These are phyloP conservation scores for Theristicus caerulescens DNA, from an alignment of 2,113 vertebrate species.

Conservation along the genomic window DNA sequence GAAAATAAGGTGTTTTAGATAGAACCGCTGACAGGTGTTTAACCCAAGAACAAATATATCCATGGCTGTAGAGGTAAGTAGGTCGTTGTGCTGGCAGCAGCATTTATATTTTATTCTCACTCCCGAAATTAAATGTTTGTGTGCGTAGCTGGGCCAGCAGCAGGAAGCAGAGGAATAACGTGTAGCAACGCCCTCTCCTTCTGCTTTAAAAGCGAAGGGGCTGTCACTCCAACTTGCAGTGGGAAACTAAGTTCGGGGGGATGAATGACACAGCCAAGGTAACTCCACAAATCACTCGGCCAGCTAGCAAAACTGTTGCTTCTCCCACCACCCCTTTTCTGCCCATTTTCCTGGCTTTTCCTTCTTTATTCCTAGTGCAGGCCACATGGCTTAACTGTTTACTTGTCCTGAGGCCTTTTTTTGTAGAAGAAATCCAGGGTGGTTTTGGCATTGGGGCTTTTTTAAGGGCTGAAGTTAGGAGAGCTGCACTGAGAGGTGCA, in stretches of 20 bases:
- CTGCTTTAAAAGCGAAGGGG: neutral
- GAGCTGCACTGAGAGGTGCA: neutral
- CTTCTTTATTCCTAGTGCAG: neutral
- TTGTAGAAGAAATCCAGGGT: neutral
- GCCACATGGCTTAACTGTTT: neutral
- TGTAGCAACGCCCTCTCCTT: neutral
- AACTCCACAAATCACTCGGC: neutral
- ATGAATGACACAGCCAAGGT: fast-evolving
- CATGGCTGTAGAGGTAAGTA: neutral
- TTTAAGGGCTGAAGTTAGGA: neutral
- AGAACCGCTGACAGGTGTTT: neutral
- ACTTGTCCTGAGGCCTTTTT: neutral
- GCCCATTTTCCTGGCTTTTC: neutral
- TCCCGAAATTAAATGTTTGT: neutral
- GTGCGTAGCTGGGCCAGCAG: neutral
- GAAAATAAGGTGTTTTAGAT: neutral
- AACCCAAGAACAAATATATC: neutral
- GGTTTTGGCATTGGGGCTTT: neutral
- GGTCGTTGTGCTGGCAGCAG: neutral
- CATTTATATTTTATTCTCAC: neutral
- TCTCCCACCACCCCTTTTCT: neutral
- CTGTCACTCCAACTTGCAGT: neutral
- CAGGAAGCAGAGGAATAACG: neutral
- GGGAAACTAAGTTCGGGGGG: neutral
- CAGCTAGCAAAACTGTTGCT: neutral